Percentiles rank a stretch among this genome's conserved stretches.
Conservation (phyloP, 2,888 invertebrate genomes). For the Leptura quadrifasciata region DNA sequence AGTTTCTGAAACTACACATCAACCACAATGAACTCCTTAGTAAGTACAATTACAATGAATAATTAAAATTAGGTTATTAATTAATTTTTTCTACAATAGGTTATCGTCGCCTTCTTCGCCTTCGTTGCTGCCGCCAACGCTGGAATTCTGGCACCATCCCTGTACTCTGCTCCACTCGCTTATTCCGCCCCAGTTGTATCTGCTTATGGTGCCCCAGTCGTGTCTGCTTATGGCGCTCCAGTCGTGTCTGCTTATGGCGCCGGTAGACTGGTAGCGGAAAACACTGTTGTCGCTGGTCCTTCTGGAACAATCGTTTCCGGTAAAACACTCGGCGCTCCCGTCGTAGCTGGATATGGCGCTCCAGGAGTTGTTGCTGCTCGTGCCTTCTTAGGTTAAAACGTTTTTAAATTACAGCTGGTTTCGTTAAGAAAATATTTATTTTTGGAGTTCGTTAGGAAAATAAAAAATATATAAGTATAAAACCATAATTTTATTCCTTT, state of each 20-base stretch:
- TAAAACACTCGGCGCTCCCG: slow-evolving; percentile 52
- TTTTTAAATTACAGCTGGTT: too few species aligned
- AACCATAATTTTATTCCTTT: too few species aligned
- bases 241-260: slow-evolving; percentile 51
- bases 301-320: slow-evolving; percentile 63
- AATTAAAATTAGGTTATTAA: not conserved
- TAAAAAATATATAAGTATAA: too few species aligned
- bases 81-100: not conserved
- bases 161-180: slow-evolving; percentile 47
- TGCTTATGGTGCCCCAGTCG: slow-evolving; percentile 47
- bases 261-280: slow-evolving; percentile 31
- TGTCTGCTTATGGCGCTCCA: slow-evolving; percentile 51
- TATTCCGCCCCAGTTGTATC: slow-evolving; percentile 18
- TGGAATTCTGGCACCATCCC: slow-evolving; percentile 8
- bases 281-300: slow-evolving; percentile 61
- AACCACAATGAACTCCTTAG: slow-evolving; percentile 63
- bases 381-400: not conserved
- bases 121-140: slow-evolving; percentile 61
- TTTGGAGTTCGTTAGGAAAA: too few species aligned
- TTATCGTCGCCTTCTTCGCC: slow-evolving; percentile 60
- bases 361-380: slow-evolving; percentile 46
- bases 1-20: not conserved
- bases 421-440: too few species aligned
- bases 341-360: slow-evolving; percentile 49
- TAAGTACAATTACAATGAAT: slow-evolving; percentile 51